These are phyloP conservation scores for Ceyx melanurus DNA, from an alignment of 2,113 vertebrate species.

Conservation along the genomic window DNA sequence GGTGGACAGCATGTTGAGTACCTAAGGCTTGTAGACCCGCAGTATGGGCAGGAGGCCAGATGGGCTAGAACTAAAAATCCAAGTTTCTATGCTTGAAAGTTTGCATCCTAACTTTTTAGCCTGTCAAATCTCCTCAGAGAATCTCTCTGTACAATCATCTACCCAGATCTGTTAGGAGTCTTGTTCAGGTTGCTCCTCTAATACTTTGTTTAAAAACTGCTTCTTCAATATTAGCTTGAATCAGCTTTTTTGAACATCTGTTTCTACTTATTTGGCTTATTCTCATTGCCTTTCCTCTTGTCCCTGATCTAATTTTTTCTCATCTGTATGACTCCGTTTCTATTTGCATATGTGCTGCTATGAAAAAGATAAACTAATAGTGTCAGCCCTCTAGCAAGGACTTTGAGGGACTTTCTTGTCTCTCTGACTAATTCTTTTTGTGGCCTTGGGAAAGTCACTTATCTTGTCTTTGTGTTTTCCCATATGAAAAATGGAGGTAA, in stretches of 20 bases:
- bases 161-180: not conserved
- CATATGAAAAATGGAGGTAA: constrained; percentile 14
- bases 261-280: not conserved
- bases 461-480: constrained; percentile 36
- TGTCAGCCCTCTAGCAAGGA: constrained; percentile 37
- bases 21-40: not conserved
- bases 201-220: not conserved
- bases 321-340: not conserved
- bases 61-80: not conserved
- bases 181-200: not conserved
- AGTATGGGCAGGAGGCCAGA: not conserved
- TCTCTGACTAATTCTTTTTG: constrained; percentile 39
- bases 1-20: not conserved
- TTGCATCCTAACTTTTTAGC: not conserved
- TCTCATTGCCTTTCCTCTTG: constrained; percentile 10
- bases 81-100: not conserved
- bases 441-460: constrained; percentile 65
- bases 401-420: constrained; percentile 38
- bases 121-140: not conserved
- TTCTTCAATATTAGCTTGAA: constrained; percentile 1
- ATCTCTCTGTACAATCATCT: not conserved
- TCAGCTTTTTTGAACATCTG: not conserved
- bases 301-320: not conserved
- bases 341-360: constrained; percentile 47
- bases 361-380: constrained; percentile 44